Conservation (phyloP, 2,113 vertebrate genomes). For the Proterorhinus semilunaris region DNA sequence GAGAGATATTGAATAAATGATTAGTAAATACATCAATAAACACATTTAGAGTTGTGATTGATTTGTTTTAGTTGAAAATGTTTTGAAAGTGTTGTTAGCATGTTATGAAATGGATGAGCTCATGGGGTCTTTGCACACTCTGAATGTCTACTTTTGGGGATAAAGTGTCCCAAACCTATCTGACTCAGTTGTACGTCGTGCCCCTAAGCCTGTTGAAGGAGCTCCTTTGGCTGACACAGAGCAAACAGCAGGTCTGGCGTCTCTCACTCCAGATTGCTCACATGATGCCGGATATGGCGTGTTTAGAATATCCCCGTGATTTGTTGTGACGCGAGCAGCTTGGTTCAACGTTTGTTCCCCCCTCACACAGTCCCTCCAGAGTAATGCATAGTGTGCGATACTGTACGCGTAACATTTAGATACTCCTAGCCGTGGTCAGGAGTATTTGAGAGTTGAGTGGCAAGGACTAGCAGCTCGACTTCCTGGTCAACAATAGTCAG, state of each 20-base stretch:
- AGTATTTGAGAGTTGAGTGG: too few species aligned
- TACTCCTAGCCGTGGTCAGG: too few species aligned
- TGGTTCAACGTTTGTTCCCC: constrained; percentile 46
- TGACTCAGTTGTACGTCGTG: constrained; percentile 17
- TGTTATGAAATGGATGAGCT: neutral
- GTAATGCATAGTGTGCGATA: neutral
- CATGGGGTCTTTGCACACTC: neutral
- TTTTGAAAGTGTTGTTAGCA: neutral
- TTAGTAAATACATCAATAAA: neutral
- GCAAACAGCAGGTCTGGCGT: constrained; percentile 57
- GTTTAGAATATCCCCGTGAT: constrained; percentile 39
- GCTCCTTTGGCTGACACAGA: constrained; percentile 54
- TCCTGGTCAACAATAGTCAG: too few species aligned
- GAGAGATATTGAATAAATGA: neutral
- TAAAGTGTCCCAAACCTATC: constrained; percentile 14
- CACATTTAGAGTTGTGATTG: neutral
- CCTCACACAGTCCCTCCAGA: constrained; percentile 33
- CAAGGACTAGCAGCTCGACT: too few species aligned
- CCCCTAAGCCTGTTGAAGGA: constrained; percentile 25
- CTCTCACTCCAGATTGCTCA: constrained; percentile 65
- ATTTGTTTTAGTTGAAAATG: neutral
- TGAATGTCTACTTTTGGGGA: neutral
- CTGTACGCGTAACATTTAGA: too few species aligned
- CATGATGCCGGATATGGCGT: constrained; percentile 32
- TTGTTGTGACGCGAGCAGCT: constrained; percentile 48